Conservation (phyloP, 1,140 invertebrate genomes). For the Lasaia peninsularis region DNA sequence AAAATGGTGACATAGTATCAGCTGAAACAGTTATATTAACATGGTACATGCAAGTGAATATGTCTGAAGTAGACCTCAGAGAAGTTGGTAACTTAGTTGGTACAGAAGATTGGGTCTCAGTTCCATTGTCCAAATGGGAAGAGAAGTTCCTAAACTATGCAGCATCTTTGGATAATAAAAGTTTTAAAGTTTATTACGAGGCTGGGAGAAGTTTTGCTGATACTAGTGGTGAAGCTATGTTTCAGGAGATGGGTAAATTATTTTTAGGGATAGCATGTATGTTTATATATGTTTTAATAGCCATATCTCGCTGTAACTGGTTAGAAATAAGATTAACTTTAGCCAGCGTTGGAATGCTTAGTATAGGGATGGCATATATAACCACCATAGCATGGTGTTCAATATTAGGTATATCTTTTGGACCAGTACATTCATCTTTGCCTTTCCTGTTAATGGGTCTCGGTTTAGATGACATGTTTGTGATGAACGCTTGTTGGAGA, state of each 20-base stretch:
- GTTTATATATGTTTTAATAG: conserved; percentile 85
- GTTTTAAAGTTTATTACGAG: conserved; percentile 79
- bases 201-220: conserved; percentile 86
- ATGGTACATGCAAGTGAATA: conserved; percentile 83
- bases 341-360: conserved; percentile 82
- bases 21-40: conserved; percentile 81
- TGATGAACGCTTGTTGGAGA: conserved; percentile 87
- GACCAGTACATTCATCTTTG: conserved; percentile 88
- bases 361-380: conserved; percentile 87
- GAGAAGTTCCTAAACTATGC: conserved; percentile 78
- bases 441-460: conserved; percentile 90
- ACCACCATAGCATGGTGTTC: conserved; percentile 86
- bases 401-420: conserved; percentile 84
- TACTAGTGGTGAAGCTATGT: conserved; percentile 82
- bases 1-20: conserved; percentile 79
- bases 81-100: conserved; percentile 83
- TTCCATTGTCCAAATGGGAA: conserved; percentile 83
- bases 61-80: conserved; percentile 80
- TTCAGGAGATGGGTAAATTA: conserved; percentile 85
- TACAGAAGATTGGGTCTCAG: conserved; percentile 85
- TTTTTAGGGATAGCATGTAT: conserved; percentile 83
- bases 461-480: conserved; percentile 89
- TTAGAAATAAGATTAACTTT: conserved; percentile 84
- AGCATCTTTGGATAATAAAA: conserved; percentile 46
- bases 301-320: conserved; percentile 86